Evolutionary conservation across 2,797 vertebrate species (phyloP), one percentile per base, ranked within the genome.

Genomic region (Chaenodraco wilsoni): DNA sequence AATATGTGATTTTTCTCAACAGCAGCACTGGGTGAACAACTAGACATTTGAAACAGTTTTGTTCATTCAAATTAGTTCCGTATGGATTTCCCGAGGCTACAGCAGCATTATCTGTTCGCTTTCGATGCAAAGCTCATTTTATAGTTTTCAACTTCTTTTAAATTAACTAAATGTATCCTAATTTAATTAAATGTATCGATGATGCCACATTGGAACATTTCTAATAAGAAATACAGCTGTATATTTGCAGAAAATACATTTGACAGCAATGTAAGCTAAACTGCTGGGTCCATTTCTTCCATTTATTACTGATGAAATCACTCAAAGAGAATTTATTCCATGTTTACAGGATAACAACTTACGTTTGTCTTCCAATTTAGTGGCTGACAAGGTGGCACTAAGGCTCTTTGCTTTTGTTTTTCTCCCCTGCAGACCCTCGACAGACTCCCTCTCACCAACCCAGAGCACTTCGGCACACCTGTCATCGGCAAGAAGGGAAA

Each of bases 401-500:
- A 82, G 60, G 21, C 33, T 51, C 57, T 78, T 69, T 74, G 13
- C 31, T 64, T 52, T 61, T 63, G 51, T 83, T 72, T 63, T 13
- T 85, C 57, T 76, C 59, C 71, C 41, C 45, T 41, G 40, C 88
- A 96, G 95, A 96, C 95, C 0, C 93, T 96, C n/a, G 95, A 96
- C 84, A 90, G 95, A 58, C 93, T 96, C 76, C 95, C 95, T 15
- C 93, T 95, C 72, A 96, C 95, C 74, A 95, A 96, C 87, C 95
- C 95, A 0, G 95, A 96, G 79, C 95, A 95, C 81, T 96, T 96
- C 17, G 95, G 94, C 65, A 95, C 94, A n/a, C 95, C 95, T 9
- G 95, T 95, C 90, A 95, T 95, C 10, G 94, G 95, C 60, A 96
- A 94, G 87, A 96, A 95, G 87, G 91, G 94, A 58, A 95, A 95